Evolutionary conservation across 2,888 invertebrate species (phyloP).

Genomic region (Epistrophe eligans): DNA sequence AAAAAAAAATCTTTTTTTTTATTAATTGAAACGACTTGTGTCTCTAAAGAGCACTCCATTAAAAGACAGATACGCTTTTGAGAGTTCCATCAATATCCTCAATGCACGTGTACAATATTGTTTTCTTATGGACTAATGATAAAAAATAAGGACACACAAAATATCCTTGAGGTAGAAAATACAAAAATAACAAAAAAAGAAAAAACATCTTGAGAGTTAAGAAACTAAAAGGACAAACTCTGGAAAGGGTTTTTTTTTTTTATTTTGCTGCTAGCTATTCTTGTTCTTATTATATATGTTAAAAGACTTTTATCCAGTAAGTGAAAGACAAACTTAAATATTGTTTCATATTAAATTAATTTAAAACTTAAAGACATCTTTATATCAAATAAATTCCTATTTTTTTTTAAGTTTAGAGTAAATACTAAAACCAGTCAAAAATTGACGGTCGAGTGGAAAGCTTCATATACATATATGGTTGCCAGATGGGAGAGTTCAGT

Average conservation of each 20-base stretch:
- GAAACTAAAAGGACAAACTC: constrained; percentile 29
- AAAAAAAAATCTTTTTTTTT: not conserved
- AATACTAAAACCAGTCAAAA: not conserved
- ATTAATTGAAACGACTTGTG: constrained; percentile 60
- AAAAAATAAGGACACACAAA: constrained; percentile 14
- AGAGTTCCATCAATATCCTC: constrained; percentile 24
- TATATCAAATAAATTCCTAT: not conserved
- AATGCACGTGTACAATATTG: constrained; percentile 21
- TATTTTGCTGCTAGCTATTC: not conserved
- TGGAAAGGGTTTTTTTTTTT: not conserved
- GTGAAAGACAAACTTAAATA: constrained; percentile 16
- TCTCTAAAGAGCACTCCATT: constrained; percentile 48
- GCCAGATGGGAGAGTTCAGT: not conserved
- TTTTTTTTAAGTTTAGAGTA: not conserved
- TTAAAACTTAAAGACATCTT: constrained; percentile 4
- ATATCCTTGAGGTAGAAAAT: constrained; percentile 9
- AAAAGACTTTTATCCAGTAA: not conserved
- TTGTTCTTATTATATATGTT: not conserved
- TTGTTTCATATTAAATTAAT: constrained; percentile 6
- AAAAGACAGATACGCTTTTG: constrained; percentile 15
- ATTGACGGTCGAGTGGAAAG: not conserved
- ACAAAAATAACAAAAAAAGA: not conserved
- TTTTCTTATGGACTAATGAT: constrained; percentile 10
- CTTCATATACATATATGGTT: not conserved
- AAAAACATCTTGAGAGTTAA: not conserved